Conservation (phyloP, 2,888 invertebrate species). For the Argyra leucocephala region DNA sequence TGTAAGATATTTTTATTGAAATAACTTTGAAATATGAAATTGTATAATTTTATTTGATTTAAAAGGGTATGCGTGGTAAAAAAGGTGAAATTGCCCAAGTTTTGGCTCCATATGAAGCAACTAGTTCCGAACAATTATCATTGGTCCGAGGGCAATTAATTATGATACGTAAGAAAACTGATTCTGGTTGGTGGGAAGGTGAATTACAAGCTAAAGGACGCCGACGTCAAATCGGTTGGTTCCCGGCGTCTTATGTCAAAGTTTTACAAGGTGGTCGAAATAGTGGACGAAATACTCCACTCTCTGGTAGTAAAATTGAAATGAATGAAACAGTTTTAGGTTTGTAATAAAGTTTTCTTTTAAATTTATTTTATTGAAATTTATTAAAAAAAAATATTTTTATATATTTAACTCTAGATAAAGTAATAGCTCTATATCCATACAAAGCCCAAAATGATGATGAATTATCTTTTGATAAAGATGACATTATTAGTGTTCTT, state of each 20-base stretch:
- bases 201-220: slow-evolving; percentile 88
- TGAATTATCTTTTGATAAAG: slow-evolving; percentile 85
- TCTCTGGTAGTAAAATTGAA: slow-evolving; percentile 59
- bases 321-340: slow-evolving; percentile 44
- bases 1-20: slow-evolving; percentile 28
- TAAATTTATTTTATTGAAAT: slow-evolving; percentile 5
- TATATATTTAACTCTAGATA: slow-evolving; percentile 48
- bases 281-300: slow-evolving; percentile 65
- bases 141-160: slow-evolving; percentile 85
- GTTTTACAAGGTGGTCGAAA: slow-evolving; percentile 58
- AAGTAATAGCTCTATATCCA: slow-evolving; percentile 85
- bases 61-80: slow-evolving; percentile 53
- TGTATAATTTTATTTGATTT: too few relatives aligned
- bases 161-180: slow-evolving; percentile 92
- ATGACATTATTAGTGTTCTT: slow-evolving; percentile 80
- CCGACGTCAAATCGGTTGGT: slow-evolving; percentile 93
- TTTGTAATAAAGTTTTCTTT: slow-evolving; percentile 20
- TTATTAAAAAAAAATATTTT: too few relatives aligned
- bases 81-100: slow-evolving; percentile 91
- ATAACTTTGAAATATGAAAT: background rate
- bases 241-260: slow-evolving; percentile 96
- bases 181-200: slow-evolving; percentile 99
- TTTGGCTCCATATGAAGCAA: slow-evolving; percentile 84
- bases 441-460: slow-evolving; percentile 92
- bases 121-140: slow-evolving; percentile 83